Conservation (phyloP, 1,140 invertebrate genomes). For the Drosophila ambigua region DNA sequence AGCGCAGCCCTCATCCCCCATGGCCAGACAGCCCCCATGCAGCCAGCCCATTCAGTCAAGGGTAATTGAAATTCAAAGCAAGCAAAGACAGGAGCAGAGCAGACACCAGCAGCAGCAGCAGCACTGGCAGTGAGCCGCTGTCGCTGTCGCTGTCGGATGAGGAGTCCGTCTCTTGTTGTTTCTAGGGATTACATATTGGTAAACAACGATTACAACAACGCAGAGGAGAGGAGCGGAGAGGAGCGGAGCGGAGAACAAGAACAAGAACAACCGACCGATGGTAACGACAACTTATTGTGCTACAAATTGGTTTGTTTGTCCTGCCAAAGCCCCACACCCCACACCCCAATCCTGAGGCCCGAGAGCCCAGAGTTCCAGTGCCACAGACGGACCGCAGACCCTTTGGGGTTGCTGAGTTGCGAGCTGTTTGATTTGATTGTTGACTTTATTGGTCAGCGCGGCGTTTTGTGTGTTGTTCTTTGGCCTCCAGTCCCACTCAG, state of each 20-base stretch:
- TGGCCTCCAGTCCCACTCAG: constrained; percentile 18
- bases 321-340: constrained; percentile 15
- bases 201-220: constrained; percentile 77
- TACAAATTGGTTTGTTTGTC: constrained; percentile 74
- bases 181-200: constrained; percentile 81
- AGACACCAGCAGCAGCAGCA: too few relatives aligned
- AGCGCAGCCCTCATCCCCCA: too few relatives aligned
- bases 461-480: constrained; percentile 47
- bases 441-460: constrained; percentile 77
- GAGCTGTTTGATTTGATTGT: constrained; percentile 77
- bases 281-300: constrained; percentile 69
- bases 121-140: too few relatives aligned
- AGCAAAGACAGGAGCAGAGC: constrained; percentile 16
- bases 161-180: constrained; percentile 61
- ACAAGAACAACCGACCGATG: constrained; percentile 24
- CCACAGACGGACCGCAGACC: too few relatives aligned
- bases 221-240: too few relatives aligned
- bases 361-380: too few relatives aligned
- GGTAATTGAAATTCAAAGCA: constrained; percentile 76
- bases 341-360: neutral
- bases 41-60: neutral
- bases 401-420: neutral
- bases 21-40: neutral
- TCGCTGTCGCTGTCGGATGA: neutral
- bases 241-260: constrained; percentile 17